Conservation (phyloP, 1,140 invertebrate species). For the Drosophila aff. region DNA sequence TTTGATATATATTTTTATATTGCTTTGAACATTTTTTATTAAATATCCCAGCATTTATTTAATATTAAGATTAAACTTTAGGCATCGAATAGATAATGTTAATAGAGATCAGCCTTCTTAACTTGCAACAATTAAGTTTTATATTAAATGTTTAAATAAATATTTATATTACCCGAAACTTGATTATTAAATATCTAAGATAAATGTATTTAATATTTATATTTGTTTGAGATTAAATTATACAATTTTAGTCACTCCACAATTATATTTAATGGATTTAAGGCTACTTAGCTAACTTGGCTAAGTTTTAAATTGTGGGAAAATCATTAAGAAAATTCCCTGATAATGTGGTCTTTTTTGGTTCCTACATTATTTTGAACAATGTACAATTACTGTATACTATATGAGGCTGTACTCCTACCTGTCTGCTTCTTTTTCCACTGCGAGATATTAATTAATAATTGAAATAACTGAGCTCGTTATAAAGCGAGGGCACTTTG, state of each 20-base stretch:
- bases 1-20: too few species aligned
- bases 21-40: too few species aligned
- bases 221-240: background rate
- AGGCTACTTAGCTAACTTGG: too few species aligned
- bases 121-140: too few species aligned
- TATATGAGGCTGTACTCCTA: background rate
- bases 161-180: background rate
- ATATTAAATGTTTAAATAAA: background rate
- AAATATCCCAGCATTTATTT: too few species aligned
- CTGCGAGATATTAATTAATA: constrained; percentile 79
- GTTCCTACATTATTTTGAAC: background rate
- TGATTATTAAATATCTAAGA: background rate
- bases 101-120: too few species aligned
- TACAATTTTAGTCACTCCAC: background rate
- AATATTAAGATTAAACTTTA: too few species aligned
- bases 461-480: constrained; percentile 67
- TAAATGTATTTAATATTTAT: background rate
- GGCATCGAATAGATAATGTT: too few species aligned
- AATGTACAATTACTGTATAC: background rate
- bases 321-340: background rate
- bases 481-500: constrained; percentile 52
- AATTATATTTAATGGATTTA: background rate
- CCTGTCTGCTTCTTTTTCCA: constrained; percentile 33
- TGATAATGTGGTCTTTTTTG: background rate
- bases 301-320: background rate